Evolutionary conservation across 1,140 invertebrate genomes (phyloP), one percentile per base, ranked within the genome.

Genomic region (Sinonovacula constricta): DNA sequence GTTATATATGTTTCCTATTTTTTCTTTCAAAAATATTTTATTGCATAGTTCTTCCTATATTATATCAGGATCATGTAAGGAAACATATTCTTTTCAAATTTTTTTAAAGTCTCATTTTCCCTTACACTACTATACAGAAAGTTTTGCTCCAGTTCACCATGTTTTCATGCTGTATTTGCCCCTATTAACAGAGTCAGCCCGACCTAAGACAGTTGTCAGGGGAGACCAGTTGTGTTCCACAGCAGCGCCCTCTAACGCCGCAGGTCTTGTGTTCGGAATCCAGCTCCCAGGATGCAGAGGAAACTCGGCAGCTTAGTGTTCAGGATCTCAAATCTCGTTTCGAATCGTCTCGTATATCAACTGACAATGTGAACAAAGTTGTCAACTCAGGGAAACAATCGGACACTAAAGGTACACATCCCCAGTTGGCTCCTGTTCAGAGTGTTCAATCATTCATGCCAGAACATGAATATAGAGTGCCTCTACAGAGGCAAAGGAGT

Each of bases 131-230:
- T n/a, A n/a, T n/a, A n/a, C n/a, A n/a, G n/a, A n/a, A n/a, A n/a
- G n/a, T n/a, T n/a, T n/a, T n/a, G n/a, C n/a, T n/a, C n/a, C n/a
- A n/a, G n/a, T n/a, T n/a, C n/a, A n/a, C n/a, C n/a, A n/a, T n/a
- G n/a, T n/a, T n/a, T n/a, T n/a, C n/a, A n/a, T n/a, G n/a, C n/a
- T n/a, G n/a, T n/a, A n/a, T n/a, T n/a, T n/a, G n/a, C n/a, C n/a
- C n/a, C n/a, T n/a, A n/a, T 45, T 18, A 7, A 39, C 62, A 76
- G 72, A 76, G 72, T 65, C 72, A 76, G 26, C 72, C 72, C 26
- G 72, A 76, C 31, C 59, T 76, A 30, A 31, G 72, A 28, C 53
- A 66, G 31, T 59, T 76, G 22, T 66, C 60, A 5, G 62, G 26
- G 18, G 72, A 76, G 24, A 10, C 49, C 0, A 34, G 57, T 2